Conservation (phyloP, 2,888 invertebrate species). For the Lithophane ornitopus region DNA sequence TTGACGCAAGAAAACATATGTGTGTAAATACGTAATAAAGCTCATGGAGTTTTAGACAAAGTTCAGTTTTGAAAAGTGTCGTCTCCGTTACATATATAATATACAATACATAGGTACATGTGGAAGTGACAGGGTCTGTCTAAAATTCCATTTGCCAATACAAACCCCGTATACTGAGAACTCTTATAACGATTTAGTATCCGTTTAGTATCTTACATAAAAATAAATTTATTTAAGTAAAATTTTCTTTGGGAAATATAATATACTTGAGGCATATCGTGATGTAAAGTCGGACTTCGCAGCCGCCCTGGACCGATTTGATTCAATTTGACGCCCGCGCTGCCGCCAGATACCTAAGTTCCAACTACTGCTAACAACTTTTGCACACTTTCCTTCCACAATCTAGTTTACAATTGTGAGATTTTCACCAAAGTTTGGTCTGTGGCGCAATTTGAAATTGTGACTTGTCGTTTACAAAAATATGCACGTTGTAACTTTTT, state of each 20-base stretch:
- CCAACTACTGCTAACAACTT: conserved; percentile 54
- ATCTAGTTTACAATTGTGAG: conserved; percentile 28
- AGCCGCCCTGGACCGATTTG: conserved; percentile 25
- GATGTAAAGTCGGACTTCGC: conserved; percentile 1
- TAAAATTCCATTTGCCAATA: background rate
- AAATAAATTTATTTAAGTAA: background rate
- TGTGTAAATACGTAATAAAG: background rate
- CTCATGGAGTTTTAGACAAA: background rate
- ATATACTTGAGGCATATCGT: background rate
- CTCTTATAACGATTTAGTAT: background rate
- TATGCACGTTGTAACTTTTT: background rate
- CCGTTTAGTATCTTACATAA: background rate
- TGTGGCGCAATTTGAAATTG: conserved; percentile 29
- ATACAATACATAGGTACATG: too few species aligned
- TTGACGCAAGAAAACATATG: background rate
- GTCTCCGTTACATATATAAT: background rate
- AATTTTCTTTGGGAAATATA: background rate
- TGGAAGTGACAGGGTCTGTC: background rate
- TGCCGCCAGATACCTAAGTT: conserved; percentile 14
- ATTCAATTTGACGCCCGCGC: conserved; percentile 57
- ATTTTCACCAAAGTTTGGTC: conserved; percentile 16
- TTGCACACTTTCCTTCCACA: conserved; percentile 36
- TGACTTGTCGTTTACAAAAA: background rate
- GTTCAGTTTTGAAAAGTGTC: background rate
- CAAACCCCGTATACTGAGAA: background rate